phyloP scores from a whole-genome alignment of 2,113 vertebrate genomes.

The Choloepus hoffmanni region DNA sequence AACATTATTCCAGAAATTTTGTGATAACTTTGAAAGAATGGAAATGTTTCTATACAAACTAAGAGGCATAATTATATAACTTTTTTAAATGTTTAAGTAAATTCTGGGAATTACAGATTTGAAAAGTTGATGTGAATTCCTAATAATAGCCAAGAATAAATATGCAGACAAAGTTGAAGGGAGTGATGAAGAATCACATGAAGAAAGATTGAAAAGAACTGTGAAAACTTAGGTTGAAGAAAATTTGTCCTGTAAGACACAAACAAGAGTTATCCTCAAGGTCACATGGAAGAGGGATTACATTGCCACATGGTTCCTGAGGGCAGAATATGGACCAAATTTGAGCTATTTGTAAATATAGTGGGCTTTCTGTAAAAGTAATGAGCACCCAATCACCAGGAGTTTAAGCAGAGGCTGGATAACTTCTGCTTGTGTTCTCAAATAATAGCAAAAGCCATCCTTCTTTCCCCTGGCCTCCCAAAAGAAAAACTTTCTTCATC shows the following conservation, averaged over 20 bases:
- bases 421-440: not conserved
- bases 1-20: not conserved
- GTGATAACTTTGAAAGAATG: not conserved
- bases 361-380: not conserved
- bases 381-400: not conserved
- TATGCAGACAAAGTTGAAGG: not conserved
- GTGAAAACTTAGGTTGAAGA: not conserved
- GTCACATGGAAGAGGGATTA: not conserved
- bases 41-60: not conserved
- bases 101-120: not conserved
- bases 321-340: not conserved
- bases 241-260: not conserved
- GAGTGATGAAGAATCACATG: not conserved
- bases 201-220: not conserved
- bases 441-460: not conserved
- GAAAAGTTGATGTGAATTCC: not conserved
- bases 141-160: not conserved
- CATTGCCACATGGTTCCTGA: not conserved
- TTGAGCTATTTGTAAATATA: not conserved
- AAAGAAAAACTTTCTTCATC: not conserved
- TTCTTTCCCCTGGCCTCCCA: accelerated
- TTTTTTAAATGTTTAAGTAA: not conserved
- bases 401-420: not conserved
- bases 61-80: not conserved
- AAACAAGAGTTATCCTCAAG: not conserved